These are phyloP conservation scores for Botia kubotai DNA, from an alignment of 2,797 vertebrate genomes.

Conservation along the genomic window DNA sequence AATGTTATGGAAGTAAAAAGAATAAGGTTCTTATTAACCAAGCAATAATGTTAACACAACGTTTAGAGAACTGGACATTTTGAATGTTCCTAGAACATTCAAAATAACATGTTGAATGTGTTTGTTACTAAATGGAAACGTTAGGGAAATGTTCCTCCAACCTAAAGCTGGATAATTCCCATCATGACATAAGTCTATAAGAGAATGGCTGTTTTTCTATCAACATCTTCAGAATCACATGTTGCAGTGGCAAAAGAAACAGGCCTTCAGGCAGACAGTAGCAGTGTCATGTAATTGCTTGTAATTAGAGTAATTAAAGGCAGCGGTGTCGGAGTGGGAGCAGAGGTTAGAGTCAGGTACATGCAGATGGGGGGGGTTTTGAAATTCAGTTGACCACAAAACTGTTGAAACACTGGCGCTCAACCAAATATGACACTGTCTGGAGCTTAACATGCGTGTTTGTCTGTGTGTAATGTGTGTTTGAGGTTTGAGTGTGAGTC, in stretches of 20 bases:
- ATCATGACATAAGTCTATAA: slow-evolving; percentile 4
- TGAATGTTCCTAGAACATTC: too few species aligned
- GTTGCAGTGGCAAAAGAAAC: slow-evolving; percentile 43
- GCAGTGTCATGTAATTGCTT: slow-evolving; percentile 69
- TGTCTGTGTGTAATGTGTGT: neutral
- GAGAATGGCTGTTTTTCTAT: slow-evolving; percentile 26
- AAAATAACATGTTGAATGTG: too few species aligned
- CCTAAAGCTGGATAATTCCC: slow-evolving; percentile 1
- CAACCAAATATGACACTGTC: slow-evolving; percentile 33
- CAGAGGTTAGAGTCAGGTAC: slow-evolving; percentile 44
- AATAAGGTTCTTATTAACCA: too few species aligned
- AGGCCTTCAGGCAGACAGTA: slow-evolving; percentile 55
- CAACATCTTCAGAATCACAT: slow-evolving; percentile 42
- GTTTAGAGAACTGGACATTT: too few species aligned
- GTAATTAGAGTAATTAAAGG: slow-evolving; percentile 72
- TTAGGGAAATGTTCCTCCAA: too few species aligned
- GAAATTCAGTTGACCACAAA: slow-evolving; percentile 29
- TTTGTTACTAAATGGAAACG: too few species aligned
- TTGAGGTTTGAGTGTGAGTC: neutral
- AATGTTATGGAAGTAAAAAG: too few species aligned
- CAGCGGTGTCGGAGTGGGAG: slow-evolving; percentile 47
- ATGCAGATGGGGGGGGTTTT: slow-evolving; percentile 26
- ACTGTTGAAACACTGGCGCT: slow-evolving; percentile 14
- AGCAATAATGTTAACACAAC: too few species aligned
- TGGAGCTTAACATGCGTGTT: neutral